A percentile compares a stretch with the other conserved stretches of the same genome.
These are phyloP conservation scores for Apostichopus parvimensis DNA, from an alignment of 35 echinoderm and acorn worm genomes.

Conservation along the genomic window DNA sequence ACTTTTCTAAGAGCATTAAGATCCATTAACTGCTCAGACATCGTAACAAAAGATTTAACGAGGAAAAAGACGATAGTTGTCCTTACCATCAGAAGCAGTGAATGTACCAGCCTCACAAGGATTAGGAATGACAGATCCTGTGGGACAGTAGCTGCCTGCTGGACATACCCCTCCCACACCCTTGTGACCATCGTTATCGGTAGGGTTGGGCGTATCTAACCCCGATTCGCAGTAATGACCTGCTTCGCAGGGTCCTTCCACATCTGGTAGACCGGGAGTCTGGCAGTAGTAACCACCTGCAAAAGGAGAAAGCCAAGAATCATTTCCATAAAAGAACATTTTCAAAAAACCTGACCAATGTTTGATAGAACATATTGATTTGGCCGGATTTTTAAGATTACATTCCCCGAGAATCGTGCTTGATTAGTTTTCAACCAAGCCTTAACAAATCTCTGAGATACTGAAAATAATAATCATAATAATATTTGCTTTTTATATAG, in stretches of 20 bases:
- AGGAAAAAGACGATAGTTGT: not conserved
- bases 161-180: conserved; percentile 94
- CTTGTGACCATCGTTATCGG: conserved; percentile 75
- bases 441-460: no score
- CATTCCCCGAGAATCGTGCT: no score
- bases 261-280: conserved; percentile 74
- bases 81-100: conserved; percentile 65
- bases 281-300: conserved; percentile 91
- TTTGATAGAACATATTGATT: no score
- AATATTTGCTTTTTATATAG: no score
- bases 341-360: no score
- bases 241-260: conserved; percentile 66
- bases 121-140: conserved; percentile 62
- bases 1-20: no score
- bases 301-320: not conserved
- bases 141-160: conserved; percentile 89
- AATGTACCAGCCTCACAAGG: conserved; percentile 82
- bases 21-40: no score
- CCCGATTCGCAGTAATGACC: conserved; percentile 93
- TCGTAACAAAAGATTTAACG: no score
- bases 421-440: no score
- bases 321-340: not conserved
- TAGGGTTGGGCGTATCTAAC: conserved; percentile 73
- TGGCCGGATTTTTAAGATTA: no score
- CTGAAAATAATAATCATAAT: no score